Percentiles rank a stretch among this genome's conserved stretches.
These are phyloP conservation scores for Hypena proboscidalis DNA, from an alignment of 2,888 invertebrate genomes.

Conservation along the genomic window DNA sequence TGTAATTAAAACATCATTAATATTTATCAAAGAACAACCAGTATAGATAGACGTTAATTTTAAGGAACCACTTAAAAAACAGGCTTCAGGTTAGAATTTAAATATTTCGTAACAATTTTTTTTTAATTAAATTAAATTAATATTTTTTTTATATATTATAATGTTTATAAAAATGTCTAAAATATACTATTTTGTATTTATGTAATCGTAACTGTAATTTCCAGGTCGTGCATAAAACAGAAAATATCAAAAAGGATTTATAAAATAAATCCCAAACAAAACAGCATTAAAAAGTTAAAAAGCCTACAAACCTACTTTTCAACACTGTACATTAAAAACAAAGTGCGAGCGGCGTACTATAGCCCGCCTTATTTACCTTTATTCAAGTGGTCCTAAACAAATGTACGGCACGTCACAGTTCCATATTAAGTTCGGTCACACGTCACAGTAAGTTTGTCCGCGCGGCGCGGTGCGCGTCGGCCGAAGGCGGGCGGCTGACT, in stretches of 20 bases:
- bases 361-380: slow-evolving; percentile 44
- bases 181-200: too few relatives aligned
- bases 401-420: slow-evolving; percentile 46
- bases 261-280: background rate
- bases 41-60: too few relatives aligned
- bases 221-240: too few relatives aligned
- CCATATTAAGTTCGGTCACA: slow-evolving; percentile 39
- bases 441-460: slow-evolving; percentile 28
- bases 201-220: too few relatives aligned
- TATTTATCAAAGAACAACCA: too few relatives aligned
- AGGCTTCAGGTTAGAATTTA: too few relatives aligned
- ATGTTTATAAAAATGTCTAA: too few relatives aligned
- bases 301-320: slow-evolving; percentile 2
- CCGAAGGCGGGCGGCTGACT: slow-evolving; percentile 75
- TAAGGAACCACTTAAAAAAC: too few relatives aligned
- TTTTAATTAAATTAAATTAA: too few relatives aligned
- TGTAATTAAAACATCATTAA: too few relatives aligned
- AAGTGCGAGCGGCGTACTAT: slow-evolving; percentile 25
- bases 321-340: slow-evolving; percentile 4
- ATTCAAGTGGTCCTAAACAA: slow-evolving; percentile 43
- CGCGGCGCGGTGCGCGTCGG: slow-evolving; percentile 57
- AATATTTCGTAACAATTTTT: too few relatives aligned
- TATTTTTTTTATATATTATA: too few relatives aligned
- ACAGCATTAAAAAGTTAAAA: slow-evolving; percentile 5
- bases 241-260: background rate